phyloP scores from a whole-genome alignment of 2,797 vertebrate genomes.

The Rhodeus uyekii region DNA sequence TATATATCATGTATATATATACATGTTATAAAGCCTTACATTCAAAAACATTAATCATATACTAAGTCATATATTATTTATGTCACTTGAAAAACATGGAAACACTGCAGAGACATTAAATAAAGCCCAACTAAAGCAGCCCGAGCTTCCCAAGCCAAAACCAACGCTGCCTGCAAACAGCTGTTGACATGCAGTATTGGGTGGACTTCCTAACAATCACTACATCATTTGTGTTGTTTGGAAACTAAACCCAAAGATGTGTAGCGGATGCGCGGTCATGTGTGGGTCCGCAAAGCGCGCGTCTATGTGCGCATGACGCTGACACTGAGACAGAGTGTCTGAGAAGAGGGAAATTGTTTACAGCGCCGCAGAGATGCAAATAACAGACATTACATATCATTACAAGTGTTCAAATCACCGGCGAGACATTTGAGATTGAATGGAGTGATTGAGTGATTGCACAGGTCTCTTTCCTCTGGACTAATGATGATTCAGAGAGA shows the following conservation, averaged over 20 bases:
- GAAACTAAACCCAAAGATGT: neutral
- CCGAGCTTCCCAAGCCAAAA: constrained; percentile 74
- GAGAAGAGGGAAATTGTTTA: too few relatives aligned
- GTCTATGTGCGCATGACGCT: constrained; percentile 34
- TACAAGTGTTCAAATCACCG: too few relatives aligned
- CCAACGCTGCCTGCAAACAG: constrained; percentile 69
- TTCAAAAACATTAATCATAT: neutral
- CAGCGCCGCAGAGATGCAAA: too few relatives aligned
- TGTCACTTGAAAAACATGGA: constrained; percentile 35
- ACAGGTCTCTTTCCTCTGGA: neutral
- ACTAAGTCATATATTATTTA: neutral
- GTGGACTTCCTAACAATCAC: neutral
- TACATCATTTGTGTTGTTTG: neutral
- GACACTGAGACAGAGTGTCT: too few relatives aligned
- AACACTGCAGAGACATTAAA: constrained; percentile 63
- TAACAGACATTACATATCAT: too few relatives aligned
- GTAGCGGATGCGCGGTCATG: neutral
- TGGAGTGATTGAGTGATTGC: neutral
- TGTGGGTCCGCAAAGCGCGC: neutral
- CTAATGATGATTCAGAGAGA: too few relatives aligned
- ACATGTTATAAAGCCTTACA: too few relatives aligned
- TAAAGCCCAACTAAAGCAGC: constrained; percentile 23
- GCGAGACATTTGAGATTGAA: neutral
- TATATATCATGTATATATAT: too few relatives aligned
- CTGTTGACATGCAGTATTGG: constrained; percentile 52